Conservation (phyloP, 2,113 vertebrate species). For the Egretta garzetta region DNA sequence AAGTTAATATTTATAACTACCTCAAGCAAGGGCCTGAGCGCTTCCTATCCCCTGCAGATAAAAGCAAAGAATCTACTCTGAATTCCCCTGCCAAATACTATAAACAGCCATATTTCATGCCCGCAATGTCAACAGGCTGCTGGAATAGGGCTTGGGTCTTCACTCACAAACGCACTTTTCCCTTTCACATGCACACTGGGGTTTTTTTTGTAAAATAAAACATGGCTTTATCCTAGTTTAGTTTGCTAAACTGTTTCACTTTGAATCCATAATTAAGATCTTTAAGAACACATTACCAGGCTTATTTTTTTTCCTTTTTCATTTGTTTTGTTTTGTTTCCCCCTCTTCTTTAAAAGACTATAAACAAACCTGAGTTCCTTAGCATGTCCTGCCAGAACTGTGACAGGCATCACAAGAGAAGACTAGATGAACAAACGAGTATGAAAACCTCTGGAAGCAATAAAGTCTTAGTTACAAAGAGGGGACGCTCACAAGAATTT, state of each 20-base stretch:
- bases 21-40: background rate
- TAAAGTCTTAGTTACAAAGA: background rate
- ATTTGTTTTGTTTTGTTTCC: background rate
- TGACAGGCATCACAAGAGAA: background rate
- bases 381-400: background rate
- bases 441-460: background rate
- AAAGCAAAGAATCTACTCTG: constrained; percentile 7
- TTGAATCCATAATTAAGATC: background rate
- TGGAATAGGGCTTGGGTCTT: background rate
- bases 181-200: background rate
- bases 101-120: background rate
- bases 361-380: background rate
- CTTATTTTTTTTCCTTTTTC: background rate
- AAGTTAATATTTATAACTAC: constrained; percentile 40
- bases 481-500: background rate
- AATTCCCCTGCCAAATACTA: constrained; percentile 7
- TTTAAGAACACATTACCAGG: background rate
- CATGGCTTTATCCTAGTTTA: background rate
- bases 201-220: background rate
- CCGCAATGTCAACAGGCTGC: background rate
- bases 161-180: background rate
- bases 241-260: background rate
- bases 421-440: background rate
- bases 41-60: constrained; percentile 1
- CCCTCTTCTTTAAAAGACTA: background rate